Conservation (phyloP, 2,113 vertebrate genomes). For the Pachyramphus minor region DNA sequence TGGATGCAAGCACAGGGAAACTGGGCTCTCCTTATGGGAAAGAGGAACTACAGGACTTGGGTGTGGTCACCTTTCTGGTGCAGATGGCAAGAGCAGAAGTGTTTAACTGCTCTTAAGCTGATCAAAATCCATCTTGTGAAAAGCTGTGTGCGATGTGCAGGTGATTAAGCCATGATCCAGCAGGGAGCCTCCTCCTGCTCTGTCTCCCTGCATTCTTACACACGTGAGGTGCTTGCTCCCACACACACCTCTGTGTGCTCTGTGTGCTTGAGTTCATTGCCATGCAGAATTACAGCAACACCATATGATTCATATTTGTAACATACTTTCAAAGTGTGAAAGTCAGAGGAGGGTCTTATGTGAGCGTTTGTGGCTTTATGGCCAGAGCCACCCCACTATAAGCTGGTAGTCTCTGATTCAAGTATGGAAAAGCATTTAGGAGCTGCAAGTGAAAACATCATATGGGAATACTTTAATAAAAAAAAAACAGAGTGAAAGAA, state of each 20-base stretch:
- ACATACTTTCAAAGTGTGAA: slow-evolving; percentile 1
- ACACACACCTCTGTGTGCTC: neutral
- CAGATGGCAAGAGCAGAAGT: neutral
- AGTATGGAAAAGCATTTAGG: slow-evolving; percentile 54
- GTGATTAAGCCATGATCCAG: neutral
- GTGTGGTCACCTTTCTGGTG: neutral
- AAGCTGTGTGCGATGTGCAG: neutral
- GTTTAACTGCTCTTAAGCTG: neutral
- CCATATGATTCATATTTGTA: neutral
- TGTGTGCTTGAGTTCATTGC: neutral
- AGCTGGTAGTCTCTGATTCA: neutral
- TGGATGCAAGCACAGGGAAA: neutral
- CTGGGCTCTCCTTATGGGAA: accelerated
- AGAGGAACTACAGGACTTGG: neutral
- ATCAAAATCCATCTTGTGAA: neutral
- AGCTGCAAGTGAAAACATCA: slow-evolving; percentile 50
- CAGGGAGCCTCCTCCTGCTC: neutral
- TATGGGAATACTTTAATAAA: slow-evolving; percentile 42
- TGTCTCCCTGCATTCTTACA: neutral
- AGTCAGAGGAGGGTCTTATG: neutral
- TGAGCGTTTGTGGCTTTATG: neutral
- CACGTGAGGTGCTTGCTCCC: neutral
- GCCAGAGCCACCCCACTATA: neutral
- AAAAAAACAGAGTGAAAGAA: slow-evolving; percentile 7
- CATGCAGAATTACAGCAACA: neutral